Conservation (phyloP, 1,140 invertebrate species). For the Brachionus rubens region DNA sequence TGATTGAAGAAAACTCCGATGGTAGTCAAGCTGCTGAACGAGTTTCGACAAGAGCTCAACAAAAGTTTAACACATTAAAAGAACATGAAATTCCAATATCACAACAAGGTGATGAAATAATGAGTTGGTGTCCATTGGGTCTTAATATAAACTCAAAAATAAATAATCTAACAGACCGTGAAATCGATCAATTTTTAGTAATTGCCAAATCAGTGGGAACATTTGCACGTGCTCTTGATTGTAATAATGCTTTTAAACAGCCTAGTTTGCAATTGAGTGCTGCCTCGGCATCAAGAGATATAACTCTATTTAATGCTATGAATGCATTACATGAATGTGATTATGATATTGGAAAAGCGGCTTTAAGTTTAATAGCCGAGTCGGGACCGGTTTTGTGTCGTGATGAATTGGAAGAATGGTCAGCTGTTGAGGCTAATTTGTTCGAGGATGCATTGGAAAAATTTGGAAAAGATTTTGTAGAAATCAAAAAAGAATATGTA, state of each 20-base stretch:
- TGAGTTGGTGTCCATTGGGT: constrained; percentile 79
- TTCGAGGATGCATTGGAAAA: constrained; percentile 98
- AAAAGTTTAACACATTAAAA: constrained; percentile 49
- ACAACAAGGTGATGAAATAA: constrained; percentile 66
- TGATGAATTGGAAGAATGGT: constrained; percentile 99
- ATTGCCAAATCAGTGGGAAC: constrained; percentile 94
- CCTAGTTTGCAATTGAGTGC: constrained; percentile 97
- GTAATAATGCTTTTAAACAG: constrained; percentile 93
- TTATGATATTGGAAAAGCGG: constrained; percentile 85
- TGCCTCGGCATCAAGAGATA: constrained; percentile 93
- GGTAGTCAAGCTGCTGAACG: constrained; percentile 47
- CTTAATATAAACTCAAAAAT: constrained; percentile 68
- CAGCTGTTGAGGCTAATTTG: constrained; percentile 93
- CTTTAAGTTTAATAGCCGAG: constrained; percentile 86
- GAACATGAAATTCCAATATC: constrained; percentile 70
- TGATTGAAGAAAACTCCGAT: constrained; percentile 12
- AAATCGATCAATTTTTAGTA: constrained; percentile 97
- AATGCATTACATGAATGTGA: constrained; percentile 85
- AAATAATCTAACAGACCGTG: constrained; percentile 73
- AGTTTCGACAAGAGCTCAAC: neutral
- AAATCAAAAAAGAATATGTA: constrained; percentile 91
- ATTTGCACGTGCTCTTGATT: constrained; percentile 94
- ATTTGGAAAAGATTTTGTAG: constrained; percentile 98
- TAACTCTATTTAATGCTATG: constrained; percentile 98
- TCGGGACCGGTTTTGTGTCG: constrained; percentile 90